Evolutionary conservation across 2,888 invertebrate genomes (phyloP), one percentile per base, ranked within the genome.

Genomic region (Hydroisotoma schaefferi): DNA sequence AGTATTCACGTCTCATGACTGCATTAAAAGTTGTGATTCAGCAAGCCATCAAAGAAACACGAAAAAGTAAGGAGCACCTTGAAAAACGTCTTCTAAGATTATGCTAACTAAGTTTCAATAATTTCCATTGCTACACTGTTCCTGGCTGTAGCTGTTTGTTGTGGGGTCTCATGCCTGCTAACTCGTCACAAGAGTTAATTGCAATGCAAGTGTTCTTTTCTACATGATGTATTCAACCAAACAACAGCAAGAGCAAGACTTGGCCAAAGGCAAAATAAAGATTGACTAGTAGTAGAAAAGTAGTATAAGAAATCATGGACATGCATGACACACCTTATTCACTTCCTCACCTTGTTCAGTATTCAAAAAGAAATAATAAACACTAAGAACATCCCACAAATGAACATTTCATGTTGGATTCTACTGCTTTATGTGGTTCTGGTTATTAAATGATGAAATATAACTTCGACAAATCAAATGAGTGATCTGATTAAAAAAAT

Each of bases 231-330:
- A 40, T 40, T 15, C 20, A 18, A 33, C 15, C 40, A 40, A 18
- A 18, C n/a, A 40, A 40, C 40, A 40, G 40, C 40, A 40, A n/a
- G n/a, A n/a, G n/a, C n/a, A n/a, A n/a, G n/a, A n/a, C n/a, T 33
- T 52, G 37, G 52, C 52, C 52, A 52, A 28, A 29, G 52, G 52
- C 52, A 22, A 52, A 37, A 18, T 37, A 52, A 52, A 23, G 52
- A 52, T 37, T 33, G 52, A 52, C 52, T n/a, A n/a, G n/a, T n/a
- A 37, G 15, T 27, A 28, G 29, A 22, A 46, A 23, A 46, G 46
- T 10, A 25, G 22, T 20, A 46, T 23, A 8, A 46, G 3, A 46
- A 23, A 46, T 46, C 46, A 46, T 46, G 46, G 46, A 46, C 23
- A 46, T 22, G 23, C 46, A 46, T 5, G 49, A 49, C 49, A 49